Base-by-base conservation (phyloP, 2,888 invertebrate genomes). In the Chrysomela aeneicollis region DNA sequence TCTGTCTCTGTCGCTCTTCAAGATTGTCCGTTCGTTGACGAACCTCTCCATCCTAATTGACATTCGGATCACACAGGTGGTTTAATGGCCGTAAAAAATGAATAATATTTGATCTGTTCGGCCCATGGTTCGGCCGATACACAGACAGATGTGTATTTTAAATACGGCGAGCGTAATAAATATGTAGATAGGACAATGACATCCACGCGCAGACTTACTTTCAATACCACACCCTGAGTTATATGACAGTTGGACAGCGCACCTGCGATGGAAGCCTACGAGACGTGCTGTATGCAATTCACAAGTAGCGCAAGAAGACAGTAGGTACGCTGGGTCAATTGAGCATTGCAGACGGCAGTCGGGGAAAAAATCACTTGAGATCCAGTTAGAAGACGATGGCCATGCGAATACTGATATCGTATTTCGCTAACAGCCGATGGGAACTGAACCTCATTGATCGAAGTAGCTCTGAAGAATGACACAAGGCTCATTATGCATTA, bases 161-260 rank as follows among this genome's bases (percentile, higher is more conserved):
- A 71, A 73, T 68, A 63, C 67, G 60, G 35, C 63, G 64, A 63
- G 65, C 63, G 69, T 72, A 73, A 76, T 75, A 72, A 75, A 75
- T 74, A 75, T 74, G 73, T 71, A 72, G 74, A 74, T 74, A 73
- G 77, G 75, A 75, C 77, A 77, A 76, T 75, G 75, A 76, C 77
- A 73, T 76, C 74, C 71, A 73, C 72, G 72, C 72, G 69, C 71
- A 71, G 73, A 70, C 73, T 74, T 72, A 72, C 74, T 76, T 77
- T 76, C 73, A 74, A 30, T 73, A 74, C 76, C 77, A 75, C 77
- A 74, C 77, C 76, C 74, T 76, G 74, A 76, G 71, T 74, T 77
- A 76, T 77, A 73, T 74, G 76, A 76, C 74, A 75, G 74, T 73
- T 71, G 70, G 70, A 69, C 73, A 66, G 73, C 74, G 76, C 77